These are phyloP conservation scores for Zhuqinia jingwanae DNA, from an alignment of 2,888 invertebrate species.

Conservation along the genomic window DNA sequence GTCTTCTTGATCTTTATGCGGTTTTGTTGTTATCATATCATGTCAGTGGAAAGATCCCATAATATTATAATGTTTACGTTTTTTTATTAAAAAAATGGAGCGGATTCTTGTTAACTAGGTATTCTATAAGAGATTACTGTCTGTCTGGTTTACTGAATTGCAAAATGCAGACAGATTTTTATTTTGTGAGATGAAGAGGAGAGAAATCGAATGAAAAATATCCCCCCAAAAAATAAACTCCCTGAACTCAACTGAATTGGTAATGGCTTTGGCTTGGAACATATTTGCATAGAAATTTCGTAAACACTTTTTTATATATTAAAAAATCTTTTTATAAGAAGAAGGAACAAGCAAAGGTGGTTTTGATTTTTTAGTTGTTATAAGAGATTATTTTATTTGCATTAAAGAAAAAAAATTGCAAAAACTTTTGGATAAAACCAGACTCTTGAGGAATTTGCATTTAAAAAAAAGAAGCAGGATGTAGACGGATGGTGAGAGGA, in stretches of 20 bases:
- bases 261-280: slow-evolving; percentile 44
- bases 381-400: not conserved
- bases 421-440: not conserved
- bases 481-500: slow-evolving; percentile 11
- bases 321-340: too few relatives aligned
- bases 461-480: too few relatives aligned
- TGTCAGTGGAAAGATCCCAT: not conserved
- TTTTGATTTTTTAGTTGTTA: too few relatives aligned
- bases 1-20: not conserved
- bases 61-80: slow-evolving; percentile 21
- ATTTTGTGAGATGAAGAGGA: slow-evolving; percentile 14
- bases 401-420: slow-evolving; percentile 9
- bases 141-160: slow-evolving; percentile 21
- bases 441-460: not conserved
- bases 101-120: slow-evolving; percentile 1
- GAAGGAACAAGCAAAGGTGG: too few relatives aligned
- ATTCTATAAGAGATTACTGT: not conserved
- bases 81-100: slow-evolving; percentile 47
- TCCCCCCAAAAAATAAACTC: too few relatives aligned
- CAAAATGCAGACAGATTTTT: not conserved
- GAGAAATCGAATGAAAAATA: too few relatives aligned
- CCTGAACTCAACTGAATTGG: too few relatives aligned
- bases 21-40: too few relatives aligned
- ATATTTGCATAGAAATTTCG: slow-evolving; percentile 42
- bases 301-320: too few relatives aligned